A percentile compares a stretch with the other conserved stretches of the same genome.
Evolutionary conservation across 2,113 vertebrate species (phyloP).

Genomic region (Narcine bancroftii): DNA sequence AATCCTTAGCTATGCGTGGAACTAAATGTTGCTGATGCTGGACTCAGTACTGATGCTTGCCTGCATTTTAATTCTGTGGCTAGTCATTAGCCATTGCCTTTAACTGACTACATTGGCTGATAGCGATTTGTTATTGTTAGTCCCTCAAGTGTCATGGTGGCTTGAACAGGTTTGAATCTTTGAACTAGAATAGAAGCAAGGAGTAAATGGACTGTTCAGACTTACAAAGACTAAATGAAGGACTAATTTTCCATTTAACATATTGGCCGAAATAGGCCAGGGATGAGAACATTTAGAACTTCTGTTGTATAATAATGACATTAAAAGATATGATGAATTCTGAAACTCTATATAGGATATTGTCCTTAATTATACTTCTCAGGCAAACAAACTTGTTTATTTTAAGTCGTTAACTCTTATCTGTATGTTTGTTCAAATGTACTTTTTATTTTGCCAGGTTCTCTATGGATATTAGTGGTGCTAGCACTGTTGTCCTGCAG

Average conservation of each 20-base stretch:
- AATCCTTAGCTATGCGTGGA: background rate
- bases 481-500: constrained; percentile 82
- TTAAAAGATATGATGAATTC: background rate
- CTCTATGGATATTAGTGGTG: constrained; percentile 85
- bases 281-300: background rate
- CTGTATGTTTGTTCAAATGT: background rate
- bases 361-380: background rate
- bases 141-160: background rate
- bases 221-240: background rate
- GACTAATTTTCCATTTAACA: background rate
- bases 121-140: background rate
- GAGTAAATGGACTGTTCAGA: background rate
- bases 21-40: background rate
- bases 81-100: background rate
- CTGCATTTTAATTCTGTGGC: background rate
- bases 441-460: constrained; percentile 39
- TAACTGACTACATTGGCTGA: background rate
- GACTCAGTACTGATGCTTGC: background rate
- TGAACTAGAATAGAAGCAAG: background rate
- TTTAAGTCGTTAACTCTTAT: background rate
- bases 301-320: background rate
- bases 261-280: background rate
- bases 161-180: background rate
- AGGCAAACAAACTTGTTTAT: background rate
- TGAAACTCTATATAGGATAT: background rate